phyloP scores from a whole-genome alignment of 1,140 invertebrate species.

The Drosophila melanica region DNA sequence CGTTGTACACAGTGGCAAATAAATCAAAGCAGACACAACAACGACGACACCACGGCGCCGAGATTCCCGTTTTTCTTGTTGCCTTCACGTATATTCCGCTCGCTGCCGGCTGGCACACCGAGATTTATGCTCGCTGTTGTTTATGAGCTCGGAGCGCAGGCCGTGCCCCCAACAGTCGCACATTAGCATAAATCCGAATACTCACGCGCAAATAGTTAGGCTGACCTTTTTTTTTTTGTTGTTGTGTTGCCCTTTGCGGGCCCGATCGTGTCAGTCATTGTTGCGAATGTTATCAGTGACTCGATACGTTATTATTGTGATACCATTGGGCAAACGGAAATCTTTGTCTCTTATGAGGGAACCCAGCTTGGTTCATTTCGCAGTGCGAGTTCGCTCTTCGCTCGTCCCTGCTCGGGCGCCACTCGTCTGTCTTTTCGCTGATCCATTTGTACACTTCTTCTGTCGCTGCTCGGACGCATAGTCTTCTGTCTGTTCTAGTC shows the following conservation, averaged over 20 bases:
- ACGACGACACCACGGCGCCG: constrained; percentile 53
- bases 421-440: background rate
- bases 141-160: constrained; percentile 22
- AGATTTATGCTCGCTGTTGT: constrained; percentile 68
- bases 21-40: constrained; percentile 66
- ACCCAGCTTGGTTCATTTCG: background rate
- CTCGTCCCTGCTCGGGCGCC: background rate
- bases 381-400: background rate
- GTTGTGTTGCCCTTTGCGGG: too few relatives aligned
- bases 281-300: constrained; percentile 18
- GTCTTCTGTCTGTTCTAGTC: too few relatives aligned
- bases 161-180: constrained; percentile 8
- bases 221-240: background rate
- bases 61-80: constrained; percentile 30
- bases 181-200: constrained; percentile 63
- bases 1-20: constrained; percentile 69
- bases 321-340: background rate
- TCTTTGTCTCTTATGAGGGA: background rate
- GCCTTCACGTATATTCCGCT: background rate
- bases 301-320: constrained; percentile 32
- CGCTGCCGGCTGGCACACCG: constrained; percentile 23
- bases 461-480: too few relatives aligned
- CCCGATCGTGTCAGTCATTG: constrained; percentile 27
- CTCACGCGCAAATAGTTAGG: constrained; percentile 20
- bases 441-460: too few relatives aligned